Base-by-base conservation (phyloP, 2,888 invertebrate genomes). In the Dilophus febrilis region DNA sequence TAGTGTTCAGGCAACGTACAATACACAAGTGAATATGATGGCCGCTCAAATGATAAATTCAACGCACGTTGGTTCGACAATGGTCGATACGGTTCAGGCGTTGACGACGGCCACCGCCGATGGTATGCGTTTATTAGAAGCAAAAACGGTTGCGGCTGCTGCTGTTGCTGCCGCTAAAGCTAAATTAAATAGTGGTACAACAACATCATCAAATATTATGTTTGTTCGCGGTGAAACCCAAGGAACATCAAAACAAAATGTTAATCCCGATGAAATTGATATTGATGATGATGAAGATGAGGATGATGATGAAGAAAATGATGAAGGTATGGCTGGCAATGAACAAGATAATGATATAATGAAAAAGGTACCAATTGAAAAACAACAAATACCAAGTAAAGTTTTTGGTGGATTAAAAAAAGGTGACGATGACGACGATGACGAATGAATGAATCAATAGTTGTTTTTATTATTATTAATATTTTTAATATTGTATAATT, bases 1-100 rank as follows among this genome's bases (percentile, higher is more conserved):
- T 50, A 92, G 92, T 54, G 88, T 98, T 1, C 94, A 95, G 65
- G 97, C 97, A 4, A 87, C 87, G 53, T 99, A 91, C 60, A 98
- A 97, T 59, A 97, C 95, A 2, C 94, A 97, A 68, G 76, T 77
- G n/a, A 97, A 97, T 59, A 95, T 94, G 84, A 95, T 97, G 92
- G 88, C 92, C 12, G 92, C 94, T 1, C 95, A 95, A 62, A 92
- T 95, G 83, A 66, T 94, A 50, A 86, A 81, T 51, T 83, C 82
- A 16, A 74, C 76, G 31, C n/a, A n/a, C n/a, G 68, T 71, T 14
- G 70, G 71, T 49, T n/a, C n/a, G n/a, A n/a, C n/a, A n/a, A n/a
- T n/a, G n/a, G 68, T 69, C 40, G 69, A 74, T 29, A 74, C 78
- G 14, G 77, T 79, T 19, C 65, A 77, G 36, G 78, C 78, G 2